Evolutionary conservation across 2,113 vertebrate species (phyloP).

Genomic region (Gila orcuttii): DNA sequence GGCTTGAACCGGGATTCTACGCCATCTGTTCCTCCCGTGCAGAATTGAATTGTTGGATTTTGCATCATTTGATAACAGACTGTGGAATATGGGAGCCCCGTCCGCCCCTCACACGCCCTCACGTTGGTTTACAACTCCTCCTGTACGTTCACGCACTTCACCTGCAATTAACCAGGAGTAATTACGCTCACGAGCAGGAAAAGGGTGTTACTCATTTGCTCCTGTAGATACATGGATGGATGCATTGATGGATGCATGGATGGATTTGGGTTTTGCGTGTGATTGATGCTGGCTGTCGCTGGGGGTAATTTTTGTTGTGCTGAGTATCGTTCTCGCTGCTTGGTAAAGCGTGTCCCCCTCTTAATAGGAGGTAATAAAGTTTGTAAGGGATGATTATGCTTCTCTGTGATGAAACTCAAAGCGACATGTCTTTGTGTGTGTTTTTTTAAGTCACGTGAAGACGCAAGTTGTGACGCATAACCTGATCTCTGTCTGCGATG

Average conservation of each 20-base stretch:
- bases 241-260: conserved; percentile 30
- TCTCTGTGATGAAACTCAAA: background rate
- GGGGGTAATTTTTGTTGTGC: conserved; percentile 41
- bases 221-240: conserved; percentile 37
- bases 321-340: conserved; percentile 8
- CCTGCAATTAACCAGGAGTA: conserved; percentile 13
- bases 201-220: conserved; percentile 29
- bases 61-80: background rate
- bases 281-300: conserved; percentile 50
- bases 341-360: conserved; percentile 32
- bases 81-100: background rate
- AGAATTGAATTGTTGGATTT: conserved; percentile 33
- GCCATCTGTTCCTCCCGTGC: background rate
- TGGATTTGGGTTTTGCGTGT: conserved; percentile 34
- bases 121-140: background rate
- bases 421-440: conserved; percentile 8
- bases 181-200: conserved; percentile 25
- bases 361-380: conserved; percentile 48
- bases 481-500: background rate
- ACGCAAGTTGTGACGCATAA: background rate
- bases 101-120: background rate
- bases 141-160: conserved; percentile 2
- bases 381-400: conserved; percentile 29
- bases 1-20: background rate
- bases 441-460: background rate